A percentile compares a stretch with the other conserved stretches of the same genome.
These are phyloP conservation scores for Phrynocephalus forsythii DNA, from an alignment of 2,797 vertebrate genomes.

Conservation along the genomic window DNA sequence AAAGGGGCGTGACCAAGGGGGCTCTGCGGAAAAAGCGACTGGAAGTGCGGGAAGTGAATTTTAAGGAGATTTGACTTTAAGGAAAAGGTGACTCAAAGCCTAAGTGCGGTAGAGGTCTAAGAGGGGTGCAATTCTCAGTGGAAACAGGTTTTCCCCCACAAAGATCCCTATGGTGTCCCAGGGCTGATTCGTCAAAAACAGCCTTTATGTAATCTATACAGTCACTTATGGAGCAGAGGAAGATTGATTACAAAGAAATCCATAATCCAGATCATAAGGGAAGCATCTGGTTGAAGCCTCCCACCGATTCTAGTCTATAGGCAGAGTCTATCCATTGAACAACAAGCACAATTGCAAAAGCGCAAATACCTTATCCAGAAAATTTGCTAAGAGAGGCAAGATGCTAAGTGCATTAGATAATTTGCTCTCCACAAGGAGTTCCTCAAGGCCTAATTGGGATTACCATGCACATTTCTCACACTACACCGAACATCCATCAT, in stretches of 20 bases:
- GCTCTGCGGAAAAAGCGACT: too few relatives aligned
- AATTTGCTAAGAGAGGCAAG: conserved; percentile 27
- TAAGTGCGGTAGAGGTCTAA: too few relatives aligned
- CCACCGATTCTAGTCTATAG: not conserved
- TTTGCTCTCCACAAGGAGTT: not conserved
- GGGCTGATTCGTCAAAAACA: not conserved
- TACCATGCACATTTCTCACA: conserved; percentile 9
- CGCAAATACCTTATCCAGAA: conserved; percentile 6
- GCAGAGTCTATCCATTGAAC: not conserved
- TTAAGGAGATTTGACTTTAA: too few relatives aligned
- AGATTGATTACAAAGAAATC: conserved; percentile 14
- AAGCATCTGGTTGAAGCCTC: conserved; percentile 5
- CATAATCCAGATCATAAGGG: not conserved
- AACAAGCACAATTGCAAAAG: conserved; percentile 2
- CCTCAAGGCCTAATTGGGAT: conserved; percentile 8
- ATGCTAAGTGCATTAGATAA: conserved; percentile 15
- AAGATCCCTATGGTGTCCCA: conserved; percentile 5
- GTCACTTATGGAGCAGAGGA: conserved; percentile 10
- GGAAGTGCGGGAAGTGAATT: too few relatives aligned
- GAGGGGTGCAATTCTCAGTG: not conserved
- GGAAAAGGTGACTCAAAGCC: too few relatives aligned
- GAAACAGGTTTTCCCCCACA: not conserved
- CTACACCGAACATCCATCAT: not conserved
- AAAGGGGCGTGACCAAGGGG: too few relatives aligned
- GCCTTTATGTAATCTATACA: not conserved